These are phyloP conservation scores for Mugil cephalus DNA, from an alignment of 2,113 vertebrate genomes.

Conservation along the genomic window DNA sequence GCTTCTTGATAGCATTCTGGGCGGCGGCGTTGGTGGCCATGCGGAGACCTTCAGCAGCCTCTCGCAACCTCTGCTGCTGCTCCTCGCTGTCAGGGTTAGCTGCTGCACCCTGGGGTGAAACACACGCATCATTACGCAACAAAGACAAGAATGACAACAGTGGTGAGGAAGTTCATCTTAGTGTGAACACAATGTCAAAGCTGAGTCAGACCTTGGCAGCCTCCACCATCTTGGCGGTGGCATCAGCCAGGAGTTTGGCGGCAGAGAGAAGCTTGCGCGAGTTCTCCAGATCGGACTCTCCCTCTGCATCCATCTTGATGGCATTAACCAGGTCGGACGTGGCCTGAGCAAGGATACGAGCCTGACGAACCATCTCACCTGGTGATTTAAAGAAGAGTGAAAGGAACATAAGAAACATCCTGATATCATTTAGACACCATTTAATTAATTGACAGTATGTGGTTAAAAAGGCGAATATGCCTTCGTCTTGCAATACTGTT, in stretches of 20 bases:
- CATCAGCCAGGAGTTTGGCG: conserved; percentile 95
- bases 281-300: conserved; percentile 95
- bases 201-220: conserved; percentile 90
- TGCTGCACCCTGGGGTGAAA: conserved; percentile 90
- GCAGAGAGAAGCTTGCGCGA: conserved; percentile 96
- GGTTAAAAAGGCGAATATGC: too few species aligned
- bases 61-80: conserved; percentile 94
- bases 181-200: neutral
- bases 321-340: conserved; percentile 97
- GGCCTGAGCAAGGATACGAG: conserved; percentile 95
- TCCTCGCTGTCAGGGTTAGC: conserved; percentile 97
- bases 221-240: conserved; percentile 98
- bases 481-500: too few species aligned
- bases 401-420: too few species aligned
- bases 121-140: neutral
- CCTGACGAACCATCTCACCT: conserved; percentile 99
- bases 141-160: neutral
- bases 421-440: too few species aligned
- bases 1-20: conserved; percentile 98
- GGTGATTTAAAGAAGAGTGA: neutral
- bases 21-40: conserved; percentile 96
- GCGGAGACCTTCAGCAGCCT: conserved; percentile 95
- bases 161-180: neutral
- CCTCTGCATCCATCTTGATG: conserved; percentile 96
- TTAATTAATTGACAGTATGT: too few species aligned